Conservation (phyloP, 2,888 invertebrate genomes). For the Lepidocyrtoides sp. region DNA sequence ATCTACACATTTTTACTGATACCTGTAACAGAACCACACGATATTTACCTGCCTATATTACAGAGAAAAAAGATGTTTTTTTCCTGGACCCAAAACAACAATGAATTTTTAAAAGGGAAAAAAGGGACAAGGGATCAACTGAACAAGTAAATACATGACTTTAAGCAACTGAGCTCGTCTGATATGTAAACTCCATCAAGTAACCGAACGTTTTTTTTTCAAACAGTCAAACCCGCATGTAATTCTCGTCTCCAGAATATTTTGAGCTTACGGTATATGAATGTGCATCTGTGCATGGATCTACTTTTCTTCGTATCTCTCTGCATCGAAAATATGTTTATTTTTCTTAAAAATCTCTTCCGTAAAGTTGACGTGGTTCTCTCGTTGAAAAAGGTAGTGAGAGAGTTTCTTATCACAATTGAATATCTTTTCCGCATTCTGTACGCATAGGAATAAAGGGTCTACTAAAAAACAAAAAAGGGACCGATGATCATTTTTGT, state of each 20-base stretch:
- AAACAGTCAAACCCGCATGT: neutral
- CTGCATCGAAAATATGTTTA: neutral
- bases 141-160: neutral
- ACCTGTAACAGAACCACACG: neutral
- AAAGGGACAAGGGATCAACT: constrained; percentile 1
- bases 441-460: no score
- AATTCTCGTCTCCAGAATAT: neutral
- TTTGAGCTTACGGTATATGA: neutral
- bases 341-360: constrained; percentile 12
- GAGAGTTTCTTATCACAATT: neutral
- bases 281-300: neutral
- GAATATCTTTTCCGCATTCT: neutral
- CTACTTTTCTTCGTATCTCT: neutral
- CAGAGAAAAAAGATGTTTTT: neutral
- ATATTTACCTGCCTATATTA: neutral
- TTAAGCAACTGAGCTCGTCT: neutral
- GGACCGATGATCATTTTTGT: neutral
- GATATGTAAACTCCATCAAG: neutral
- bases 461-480: neutral
- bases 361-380: constrained; percentile 45
- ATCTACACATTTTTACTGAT: neutral
- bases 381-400: neutral
- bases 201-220: neutral
- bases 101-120: constrained; percentile 39
- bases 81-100: neutral